phyloP scores from a whole-genome alignment of 2,888 invertebrate species.

The Trissoscelio sp. region DNA sequence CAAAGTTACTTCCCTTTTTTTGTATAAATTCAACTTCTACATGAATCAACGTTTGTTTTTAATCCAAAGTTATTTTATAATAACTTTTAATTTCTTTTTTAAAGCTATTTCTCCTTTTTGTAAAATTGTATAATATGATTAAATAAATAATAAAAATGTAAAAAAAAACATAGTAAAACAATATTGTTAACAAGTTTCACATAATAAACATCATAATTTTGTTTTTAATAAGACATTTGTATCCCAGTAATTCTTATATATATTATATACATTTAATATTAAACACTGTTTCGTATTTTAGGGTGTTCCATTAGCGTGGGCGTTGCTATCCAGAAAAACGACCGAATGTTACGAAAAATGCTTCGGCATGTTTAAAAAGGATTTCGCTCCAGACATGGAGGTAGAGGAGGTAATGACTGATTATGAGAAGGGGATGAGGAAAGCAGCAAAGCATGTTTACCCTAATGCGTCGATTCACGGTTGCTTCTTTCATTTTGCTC shows the following conservation, averaged over 20 bases:
- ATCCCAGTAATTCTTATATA: too few species aligned
- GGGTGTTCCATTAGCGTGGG: slow-evolving; percentile 21
- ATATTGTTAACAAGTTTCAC: too few species aligned
- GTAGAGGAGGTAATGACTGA: neutral
- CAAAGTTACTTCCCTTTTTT: too few species aligned
- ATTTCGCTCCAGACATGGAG: neutral
- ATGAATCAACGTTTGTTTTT: too few species aligned
- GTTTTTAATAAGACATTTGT: neutral
- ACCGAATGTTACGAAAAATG: neutral
- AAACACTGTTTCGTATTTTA: neutral
- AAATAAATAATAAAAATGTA: too few species aligned
- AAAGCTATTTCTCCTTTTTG: too few species aligned
- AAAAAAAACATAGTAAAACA: too few species aligned
- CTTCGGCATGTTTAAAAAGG: neutral
- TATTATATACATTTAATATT: too few species aligned
- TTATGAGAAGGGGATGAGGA: slow-evolving; percentile 2
- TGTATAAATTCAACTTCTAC: too few species aligned
- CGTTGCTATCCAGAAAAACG: neutral
- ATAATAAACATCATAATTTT: neutral
- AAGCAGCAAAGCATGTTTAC: neutral
- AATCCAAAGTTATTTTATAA: too few species aligned
- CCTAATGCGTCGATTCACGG: neutral
- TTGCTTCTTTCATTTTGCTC: slow-evolving; percentile 16
- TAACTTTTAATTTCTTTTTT: too few species aligned
- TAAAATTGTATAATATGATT: too few species aligned